phyloP scores from a whole-genome alignment of 2,113 vertebrate species.

The Leucoraja erinaceus region DNA sequence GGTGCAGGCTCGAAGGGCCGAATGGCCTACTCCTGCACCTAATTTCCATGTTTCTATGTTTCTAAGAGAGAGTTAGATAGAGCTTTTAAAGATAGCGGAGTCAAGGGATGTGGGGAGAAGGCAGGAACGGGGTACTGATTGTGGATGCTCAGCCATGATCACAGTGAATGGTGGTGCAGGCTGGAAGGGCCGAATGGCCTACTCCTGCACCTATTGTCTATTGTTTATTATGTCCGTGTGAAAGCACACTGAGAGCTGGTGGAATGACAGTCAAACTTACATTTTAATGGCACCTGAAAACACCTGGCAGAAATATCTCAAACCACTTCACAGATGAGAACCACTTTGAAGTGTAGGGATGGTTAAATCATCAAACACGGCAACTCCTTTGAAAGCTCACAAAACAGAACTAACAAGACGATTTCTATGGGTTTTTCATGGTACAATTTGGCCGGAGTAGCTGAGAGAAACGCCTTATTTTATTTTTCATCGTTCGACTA shows the following conservation, averaged over 20 bases:
- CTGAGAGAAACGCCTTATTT: background rate
- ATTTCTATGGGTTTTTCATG: background rate
- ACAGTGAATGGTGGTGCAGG: too few species aligned
- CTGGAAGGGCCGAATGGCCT: too few species aligned
- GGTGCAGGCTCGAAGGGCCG: too few species aligned
- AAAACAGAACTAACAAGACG: background rate
- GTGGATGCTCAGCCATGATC: too few species aligned
- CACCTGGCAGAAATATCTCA: background rate
- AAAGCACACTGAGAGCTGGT: background rate
- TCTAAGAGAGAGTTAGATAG: too few species aligned
- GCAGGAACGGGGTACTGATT: too few species aligned
- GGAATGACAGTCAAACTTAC: background rate
- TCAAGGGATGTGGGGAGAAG: too few species aligned
- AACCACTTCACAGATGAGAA: conserved; percentile 3
- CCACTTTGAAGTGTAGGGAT: background rate
- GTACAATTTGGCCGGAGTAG: background rate
- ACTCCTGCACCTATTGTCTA: too few species aligned
- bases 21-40: too few species aligned
- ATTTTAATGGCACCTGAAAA: background rate
- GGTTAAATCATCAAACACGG: background rate
- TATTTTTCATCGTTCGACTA: background rate
- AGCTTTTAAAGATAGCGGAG: too few species aligned
- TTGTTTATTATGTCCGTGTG: background rate
- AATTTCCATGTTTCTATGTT: too few species aligned
- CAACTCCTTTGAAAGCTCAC: background rate